Evolutionary conservation across 2,888 invertebrate species (phyloP).

Genomic region (Chydorus sphaericus): DNA sequence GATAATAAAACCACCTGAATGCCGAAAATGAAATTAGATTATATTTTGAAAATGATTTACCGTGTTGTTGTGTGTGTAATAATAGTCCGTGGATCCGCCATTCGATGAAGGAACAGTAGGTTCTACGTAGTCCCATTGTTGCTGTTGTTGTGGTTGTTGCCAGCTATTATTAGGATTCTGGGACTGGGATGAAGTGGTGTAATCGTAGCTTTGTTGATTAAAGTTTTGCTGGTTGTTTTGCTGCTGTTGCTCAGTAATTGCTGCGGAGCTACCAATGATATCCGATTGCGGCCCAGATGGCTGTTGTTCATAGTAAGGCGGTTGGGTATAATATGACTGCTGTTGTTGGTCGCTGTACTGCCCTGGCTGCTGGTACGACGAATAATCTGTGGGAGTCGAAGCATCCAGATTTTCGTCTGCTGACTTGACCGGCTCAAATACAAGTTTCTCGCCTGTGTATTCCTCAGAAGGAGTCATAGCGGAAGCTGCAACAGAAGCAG

Average conservation of each 20-base stretch:
- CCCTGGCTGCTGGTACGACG: constrained; percentile 17
- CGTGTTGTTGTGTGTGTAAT: neutral
- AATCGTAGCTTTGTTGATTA: constrained; percentile 6
- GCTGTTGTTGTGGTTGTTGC: constrained; percentile 11
- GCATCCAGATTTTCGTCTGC: constrained; percentile 23
- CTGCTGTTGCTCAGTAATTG: constrained; percentile 16
- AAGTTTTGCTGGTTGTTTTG: constrained; percentile 9
- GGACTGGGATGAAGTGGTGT: constrained; percentile 5
- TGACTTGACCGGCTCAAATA: constrained; percentile 24
- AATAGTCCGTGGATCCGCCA: constrained; percentile 4
- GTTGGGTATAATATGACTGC: too few relatives aligned
- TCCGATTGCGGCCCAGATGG: too few relatives aligned
- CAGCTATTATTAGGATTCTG: neutral
- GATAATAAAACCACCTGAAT: too few relatives aligned
- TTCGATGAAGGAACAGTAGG: constrained; percentile 15
- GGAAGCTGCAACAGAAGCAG: constrained; percentile 14
- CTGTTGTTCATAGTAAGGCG: too few relatives aligned
- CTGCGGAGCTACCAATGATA: too few relatives aligned
- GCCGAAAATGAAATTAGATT: too few relatives aligned
- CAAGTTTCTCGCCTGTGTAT: constrained; percentile 23
- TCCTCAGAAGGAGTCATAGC: constrained; percentile 25
- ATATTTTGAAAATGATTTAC: too few relatives aligned
- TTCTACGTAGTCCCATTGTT: constrained; percentile 16
- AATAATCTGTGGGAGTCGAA: neutral
- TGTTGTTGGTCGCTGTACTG: constrained; percentile 16